A percentile compares a stretch with the other conserved stretches of the same genome.
phyloP scores from a whole-genome alignment of 2,113 vertebrate genomes.

The Edolisoma coerulescens region DNA sequence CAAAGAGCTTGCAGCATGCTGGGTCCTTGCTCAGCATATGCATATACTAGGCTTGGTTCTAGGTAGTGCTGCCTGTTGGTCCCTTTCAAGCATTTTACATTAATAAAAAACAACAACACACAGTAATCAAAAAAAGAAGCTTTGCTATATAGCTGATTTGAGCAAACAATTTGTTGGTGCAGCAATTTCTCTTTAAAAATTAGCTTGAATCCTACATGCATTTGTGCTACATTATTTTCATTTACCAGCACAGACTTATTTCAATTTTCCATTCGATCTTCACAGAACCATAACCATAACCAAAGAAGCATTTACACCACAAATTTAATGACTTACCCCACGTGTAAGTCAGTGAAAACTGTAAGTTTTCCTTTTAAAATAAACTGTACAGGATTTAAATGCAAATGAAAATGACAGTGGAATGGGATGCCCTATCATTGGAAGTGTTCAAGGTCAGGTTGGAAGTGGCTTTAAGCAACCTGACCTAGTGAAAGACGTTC shows the following conservation, averaged over 20 bases:
- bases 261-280: neutral
- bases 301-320: neutral
- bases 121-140: neutral
- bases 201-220: neutral
- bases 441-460: neutral
- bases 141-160: neutral
- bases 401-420: neutral
- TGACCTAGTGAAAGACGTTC: neutral
- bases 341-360: neutral
- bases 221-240: neutral
- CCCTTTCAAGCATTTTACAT: neutral
- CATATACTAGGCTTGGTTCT: neutral
- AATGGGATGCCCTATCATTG: neutral
- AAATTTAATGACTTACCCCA: neutral
- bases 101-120: neutral
- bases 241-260: neutral
- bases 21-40: neutral
- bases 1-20: neutral
- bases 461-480: neutral
- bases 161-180: neutral
- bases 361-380: neutral
- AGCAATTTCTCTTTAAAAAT: neutral
- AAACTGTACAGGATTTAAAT: neutral
- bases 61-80: neutral
- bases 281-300: neutral